Evolutionary conservation across 2,797 vertebrate species (phyloP).

Genomic region (Melanotaenia parkinsoni): DNA sequence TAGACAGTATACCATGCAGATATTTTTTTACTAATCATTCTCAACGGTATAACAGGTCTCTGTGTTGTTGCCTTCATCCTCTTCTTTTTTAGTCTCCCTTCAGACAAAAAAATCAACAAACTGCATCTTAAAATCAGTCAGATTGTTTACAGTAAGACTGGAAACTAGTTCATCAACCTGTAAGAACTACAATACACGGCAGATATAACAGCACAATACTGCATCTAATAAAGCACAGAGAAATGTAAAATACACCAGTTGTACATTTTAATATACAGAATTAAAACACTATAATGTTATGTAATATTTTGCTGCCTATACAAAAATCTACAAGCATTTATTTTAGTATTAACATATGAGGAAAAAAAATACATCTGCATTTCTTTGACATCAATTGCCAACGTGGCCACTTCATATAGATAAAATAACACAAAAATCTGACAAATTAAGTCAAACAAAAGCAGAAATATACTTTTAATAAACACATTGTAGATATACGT

Average conservation of each 20-base stretch:
- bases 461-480: slow-evolving; percentile 1
- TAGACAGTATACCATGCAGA: slow-evolving; percentile 73
- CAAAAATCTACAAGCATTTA: slow-evolving; percentile 74
- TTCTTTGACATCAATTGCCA: slow-evolving; percentile 51
- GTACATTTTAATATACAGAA: slow-evolving; percentile 68
- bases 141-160: slow-evolving; percentile 20
- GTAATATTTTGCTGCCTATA: slow-evolving; percentile 69
- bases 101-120: background rate
- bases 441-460: slow-evolving; percentile 9
- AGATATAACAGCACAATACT: slow-evolving; percentile 52
- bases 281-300: slow-evolving; percentile 54
- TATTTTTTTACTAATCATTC: slow-evolving; percentile 28
- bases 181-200: slow-evolving; percentile 49
- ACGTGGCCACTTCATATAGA: slow-evolving; percentile 40
- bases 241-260: slow-evolving; percentile 54
- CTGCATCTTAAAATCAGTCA: slow-evolving; percentile 7
- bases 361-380: slow-evolving; percentile 33
- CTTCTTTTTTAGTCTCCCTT: slow-evolving; percentile 2
- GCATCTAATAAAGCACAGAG: slow-evolving; percentile 55
- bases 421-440: background rate
- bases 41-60: slow-evolving; percentile 10
- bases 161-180: slow-evolving; percentile 20
- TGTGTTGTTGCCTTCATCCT: background rate
- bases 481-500: background rate
- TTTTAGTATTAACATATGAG: slow-evolving; percentile 67